Evolutionary conservation across 2,113 vertebrate species (phyloP).

Genomic region (Passer montanus): DNA sequence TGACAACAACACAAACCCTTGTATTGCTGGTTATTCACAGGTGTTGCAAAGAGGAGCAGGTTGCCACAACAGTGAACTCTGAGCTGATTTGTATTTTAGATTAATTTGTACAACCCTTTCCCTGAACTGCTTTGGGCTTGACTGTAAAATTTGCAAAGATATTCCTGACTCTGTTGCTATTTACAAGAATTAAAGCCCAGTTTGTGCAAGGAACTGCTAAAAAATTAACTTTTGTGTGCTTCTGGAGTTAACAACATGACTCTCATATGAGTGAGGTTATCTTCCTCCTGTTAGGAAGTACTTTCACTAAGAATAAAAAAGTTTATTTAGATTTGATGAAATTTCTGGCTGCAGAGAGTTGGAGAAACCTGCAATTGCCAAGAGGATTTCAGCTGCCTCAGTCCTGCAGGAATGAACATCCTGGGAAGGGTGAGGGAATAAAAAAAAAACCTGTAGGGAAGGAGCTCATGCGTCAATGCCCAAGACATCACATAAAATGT

Average conservation of each 20-base stretch:
- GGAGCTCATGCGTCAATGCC: background rate
- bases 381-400: background rate
- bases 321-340: background rate
- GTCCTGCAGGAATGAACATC: background rate
- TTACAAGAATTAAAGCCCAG: background rate
- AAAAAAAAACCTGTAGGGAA: background rate
- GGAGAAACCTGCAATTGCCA: background rate
- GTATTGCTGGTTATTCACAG: background rate
- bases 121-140: background rate
- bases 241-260: background rate
- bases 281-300: background rate
- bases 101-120: background rate
- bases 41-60: background rate
- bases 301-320: background rate
- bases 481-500: background rate
- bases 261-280: accelerated
- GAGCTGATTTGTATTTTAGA: background rate
- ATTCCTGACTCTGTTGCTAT: background rate
- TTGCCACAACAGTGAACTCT: background rate
- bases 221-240: background rate
- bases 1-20: background rate
- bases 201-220: background rate
- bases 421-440: background rate
- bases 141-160: background rate
- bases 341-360: background rate